Evolutionary conservation across 2,888 invertebrate genomes (phyloP).

Genomic region (Trilocha varians): DNA sequence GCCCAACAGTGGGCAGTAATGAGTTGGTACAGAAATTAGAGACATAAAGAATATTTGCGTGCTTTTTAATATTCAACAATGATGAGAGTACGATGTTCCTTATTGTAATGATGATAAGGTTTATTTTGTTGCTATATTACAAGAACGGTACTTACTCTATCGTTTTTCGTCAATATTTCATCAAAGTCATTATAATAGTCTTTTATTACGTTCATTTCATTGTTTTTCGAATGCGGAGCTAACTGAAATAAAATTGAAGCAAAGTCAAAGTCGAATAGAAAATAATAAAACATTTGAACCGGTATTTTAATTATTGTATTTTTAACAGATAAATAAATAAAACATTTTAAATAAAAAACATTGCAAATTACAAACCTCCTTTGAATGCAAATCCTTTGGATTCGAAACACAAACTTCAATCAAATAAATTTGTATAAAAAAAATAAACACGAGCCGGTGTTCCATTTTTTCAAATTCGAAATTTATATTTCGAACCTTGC

Average conservation of each 20-base stretch:
- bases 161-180: neutral
- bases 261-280: too few relatives aligned
- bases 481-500: neutral
- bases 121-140: too few relatives aligned
- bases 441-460: neutral
- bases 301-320: too few relatives aligned
- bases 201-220: neutral
- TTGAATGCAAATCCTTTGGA: constrained; percentile 21
- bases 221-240: neutral
- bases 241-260: too few relatives aligned
- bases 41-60: neutral
- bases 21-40: too few relatives aligned
- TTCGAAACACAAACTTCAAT: constrained; percentile 7
- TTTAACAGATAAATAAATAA: too few relatives aligned
- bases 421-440: constrained; percentile 1
- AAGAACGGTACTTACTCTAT: neutral
- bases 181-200: neutral
- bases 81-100: too few relatives aligned
- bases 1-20: too few relatives aligned
- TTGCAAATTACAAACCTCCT: constrained; percentile 18
- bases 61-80: constrained; percentile 2
- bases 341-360: too few relatives aligned
- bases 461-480: constrained; percentile 9
- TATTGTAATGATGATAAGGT: too few relatives aligned
- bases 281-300: neutral